These are phyloP conservation scores for Acanthopagrus latus DNA, from an alignment of 2,797 vertebrate species.

Conservation along the genomic window DNA sequence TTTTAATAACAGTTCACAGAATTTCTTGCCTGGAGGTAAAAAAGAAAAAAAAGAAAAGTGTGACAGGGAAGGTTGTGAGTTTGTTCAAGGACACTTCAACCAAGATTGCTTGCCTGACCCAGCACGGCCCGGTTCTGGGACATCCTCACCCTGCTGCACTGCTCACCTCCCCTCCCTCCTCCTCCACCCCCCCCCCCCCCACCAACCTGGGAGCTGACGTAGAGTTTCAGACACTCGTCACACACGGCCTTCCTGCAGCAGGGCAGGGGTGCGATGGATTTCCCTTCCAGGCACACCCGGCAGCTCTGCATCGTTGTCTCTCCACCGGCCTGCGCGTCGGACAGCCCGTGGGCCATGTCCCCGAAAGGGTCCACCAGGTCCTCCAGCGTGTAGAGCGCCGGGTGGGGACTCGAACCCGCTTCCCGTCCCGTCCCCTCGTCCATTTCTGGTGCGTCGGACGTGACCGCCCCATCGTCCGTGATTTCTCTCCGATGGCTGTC, in stretches of 20 bases:
- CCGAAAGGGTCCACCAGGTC: slow-evolving; percentile 82
- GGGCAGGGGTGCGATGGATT: slow-evolving; percentile 90
- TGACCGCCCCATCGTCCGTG: slow-evolving; percentile 48
- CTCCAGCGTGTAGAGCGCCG: slow-evolving; percentile 82
- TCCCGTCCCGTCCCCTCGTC: slow-evolving; percentile 42
- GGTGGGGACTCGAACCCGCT: slow-evolving; percentile 54
- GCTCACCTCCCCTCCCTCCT: too few species aligned
- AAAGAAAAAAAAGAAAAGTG: too few species aligned
- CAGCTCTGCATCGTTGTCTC: slow-evolving; percentile 83
- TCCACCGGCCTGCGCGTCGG: slow-evolving; percentile 39
- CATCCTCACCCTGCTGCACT: slow-evolving; percentile 3
- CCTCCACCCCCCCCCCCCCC: not conserved
- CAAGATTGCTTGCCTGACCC: slow-evolving; percentile 35
- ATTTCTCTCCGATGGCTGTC: slow-evolving; percentile 77
- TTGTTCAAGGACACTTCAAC: slow-evolving; percentile 31
- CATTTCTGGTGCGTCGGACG: slow-evolving; percentile 38
- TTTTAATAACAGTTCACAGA: slow-evolving; percentile 1
- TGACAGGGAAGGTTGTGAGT: slow-evolving; percentile 6
- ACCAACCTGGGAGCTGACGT: slow-evolving; percentile 94
- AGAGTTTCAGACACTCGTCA: slow-evolving; percentile 94
- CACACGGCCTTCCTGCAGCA: slow-evolving; percentile 97
- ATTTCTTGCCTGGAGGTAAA: slow-evolving; percentile 5
- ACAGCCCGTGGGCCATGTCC: slow-evolving; percentile 72
- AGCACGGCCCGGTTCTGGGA: slow-evolving; percentile 3
- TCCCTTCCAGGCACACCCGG: slow-evolving; percentile 94